Base-by-base conservation (phyloP, 2,797 vertebrate genomes). In the Eutrigla gurnardus region DNA sequence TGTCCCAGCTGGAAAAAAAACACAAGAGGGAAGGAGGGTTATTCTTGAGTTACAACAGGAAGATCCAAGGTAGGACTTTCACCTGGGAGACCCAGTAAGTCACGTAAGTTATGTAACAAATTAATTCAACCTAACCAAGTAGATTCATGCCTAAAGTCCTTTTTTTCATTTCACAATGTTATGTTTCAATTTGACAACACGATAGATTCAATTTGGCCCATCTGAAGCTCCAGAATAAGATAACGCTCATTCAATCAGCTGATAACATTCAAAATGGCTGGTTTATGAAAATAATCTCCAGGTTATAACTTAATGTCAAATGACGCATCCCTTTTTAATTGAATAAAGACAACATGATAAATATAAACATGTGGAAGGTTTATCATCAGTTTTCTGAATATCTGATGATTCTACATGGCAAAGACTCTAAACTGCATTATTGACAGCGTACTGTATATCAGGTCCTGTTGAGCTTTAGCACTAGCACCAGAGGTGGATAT, bases 1-100 rank as follows among this genome's bases (percentile, higher is more conserved):
- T 82, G 97, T 98, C 92, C 97, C 97, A 84, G 97, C 97, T 98
- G 95, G 11, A 71, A 64, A 68, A 72, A 72, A 35, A 83, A 45
- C 15, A 71, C 0, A 49, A 79, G 17, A 35, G 7, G 3, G 25
- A 58, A 63, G n/a, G 0, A 5, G 13, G 3, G 17, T 70, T 33
- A 80, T 10, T 17, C 47, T 32, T 36, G 7, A 49, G 32, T 70
- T 18, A 37, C 0, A 4, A n/a, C 7, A 15, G 10, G 53, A 40
- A 18, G 3, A 42, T 2, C 25, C n/a, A 3, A 52, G 55, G 32
- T 25, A 18, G 45, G 15, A 46, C 45, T 15, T 46, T 46, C 45
- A 49, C 15, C 15, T 17, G 7, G 45, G 49, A 50, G n/a, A 50
- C 18, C 10, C 3, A 18, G 18, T 52, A 25, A 45, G 43, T 45